Conservation (phyloP, 2,888 invertebrate genomes). For the Anoncus sp. region DNA sequence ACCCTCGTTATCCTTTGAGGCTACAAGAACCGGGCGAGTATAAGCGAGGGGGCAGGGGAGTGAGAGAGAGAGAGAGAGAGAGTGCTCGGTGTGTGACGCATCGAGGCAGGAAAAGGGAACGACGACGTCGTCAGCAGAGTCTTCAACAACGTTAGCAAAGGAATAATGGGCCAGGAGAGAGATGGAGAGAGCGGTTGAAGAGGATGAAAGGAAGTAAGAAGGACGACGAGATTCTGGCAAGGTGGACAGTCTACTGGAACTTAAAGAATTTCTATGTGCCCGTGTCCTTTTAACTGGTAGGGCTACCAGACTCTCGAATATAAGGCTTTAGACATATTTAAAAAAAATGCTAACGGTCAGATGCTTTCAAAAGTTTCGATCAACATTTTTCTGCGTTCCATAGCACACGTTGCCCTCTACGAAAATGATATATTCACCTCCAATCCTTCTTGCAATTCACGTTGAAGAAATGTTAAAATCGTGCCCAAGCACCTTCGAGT, state of each 20-base stretch:
- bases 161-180: slow-evolving; percentile 42
- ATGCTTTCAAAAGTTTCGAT: too few relatives aligned
- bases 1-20: slow-evolving; percentile 63
- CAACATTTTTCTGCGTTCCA: too few relatives aligned
- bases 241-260: neutral
- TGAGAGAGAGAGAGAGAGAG: slow-evolving; percentile 6
- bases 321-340: too few relatives aligned
- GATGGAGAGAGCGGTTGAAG: neutral
- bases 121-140: slow-evolving; percentile 36
- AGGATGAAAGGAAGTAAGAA: neutral
- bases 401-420: too few relatives aligned
- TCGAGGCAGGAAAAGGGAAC: slow-evolving; percentile 35
- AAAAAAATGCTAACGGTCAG: too few relatives aligned
- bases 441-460: too few relatives aligned
- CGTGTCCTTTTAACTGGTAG: too few relatives aligned
- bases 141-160: slow-evolving; percentile 44
- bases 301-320: too few relatives aligned
- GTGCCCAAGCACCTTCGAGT: too few relatives aligned
- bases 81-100: slow-evolving; percentile 18
- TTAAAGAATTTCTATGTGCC: slow-evolving; percentile 4
- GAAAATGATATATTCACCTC: too few relatives aligned
- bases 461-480: too few relatives aligned
- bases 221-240: neutral
- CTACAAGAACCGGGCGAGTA: slow-evolving; percentile 20
- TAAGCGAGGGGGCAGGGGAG: slow-evolving; percentile 11